phyloP scores from a whole-genome alignment of 2,888 invertebrate species.

The Furcula furcula region DNA sequence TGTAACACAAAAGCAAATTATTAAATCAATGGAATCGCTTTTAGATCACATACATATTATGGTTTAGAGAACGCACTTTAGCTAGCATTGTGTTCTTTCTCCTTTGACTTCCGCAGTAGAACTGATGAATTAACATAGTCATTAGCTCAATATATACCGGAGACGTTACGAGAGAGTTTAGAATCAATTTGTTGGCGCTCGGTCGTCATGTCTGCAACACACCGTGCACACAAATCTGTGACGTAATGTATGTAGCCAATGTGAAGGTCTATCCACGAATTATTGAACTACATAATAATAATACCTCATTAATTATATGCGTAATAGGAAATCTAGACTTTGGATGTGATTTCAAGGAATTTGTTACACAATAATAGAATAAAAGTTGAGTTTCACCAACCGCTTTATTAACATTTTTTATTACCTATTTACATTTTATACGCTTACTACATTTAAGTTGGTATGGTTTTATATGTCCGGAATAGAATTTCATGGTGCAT shows the following conservation, averaged over 20 bases:
- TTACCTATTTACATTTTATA: too few relatives aligned
- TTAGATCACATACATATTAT: not conserved
- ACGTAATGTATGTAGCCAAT: slow-evolving; percentile 79
- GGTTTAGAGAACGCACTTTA: slow-evolving; percentile 51
- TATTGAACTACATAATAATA: slow-evolving; percentile 39
- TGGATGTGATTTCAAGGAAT: not conserved
- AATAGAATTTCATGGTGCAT: too few relatives aligned
- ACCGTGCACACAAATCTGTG: slow-evolving; percentile 56
- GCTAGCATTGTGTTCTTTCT: slow-evolving; percentile 74
- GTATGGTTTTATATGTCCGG: too few relatives aligned
- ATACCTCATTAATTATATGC: slow-evolving; percentile 16
- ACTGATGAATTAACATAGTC: slow-evolving; percentile 78
- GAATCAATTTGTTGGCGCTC: slow-evolving; percentile 69
- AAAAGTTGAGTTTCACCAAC: not conserved
- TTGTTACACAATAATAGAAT: slow-evolving; percentile 14
- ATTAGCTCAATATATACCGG: slow-evolving; percentile 79
- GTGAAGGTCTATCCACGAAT: slow-evolving; percentile 63
- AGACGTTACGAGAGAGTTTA: slow-evolving; percentile 79
- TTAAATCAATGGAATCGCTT: slow-evolving; percentile 1
- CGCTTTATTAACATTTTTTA: too few relatives aligned
- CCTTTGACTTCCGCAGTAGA: slow-evolving; percentile 70
- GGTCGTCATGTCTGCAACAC: slow-evolving; percentile 70
- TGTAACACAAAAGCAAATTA: slow-evolving; percentile 35
- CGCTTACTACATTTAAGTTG: too few relatives aligned
- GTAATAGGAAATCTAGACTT: not conserved